These are phyloP conservation scores for Brachylomia viminalis DNA, from an alignment of 2,888 invertebrate species.

Conservation along the genomic window DNA sequence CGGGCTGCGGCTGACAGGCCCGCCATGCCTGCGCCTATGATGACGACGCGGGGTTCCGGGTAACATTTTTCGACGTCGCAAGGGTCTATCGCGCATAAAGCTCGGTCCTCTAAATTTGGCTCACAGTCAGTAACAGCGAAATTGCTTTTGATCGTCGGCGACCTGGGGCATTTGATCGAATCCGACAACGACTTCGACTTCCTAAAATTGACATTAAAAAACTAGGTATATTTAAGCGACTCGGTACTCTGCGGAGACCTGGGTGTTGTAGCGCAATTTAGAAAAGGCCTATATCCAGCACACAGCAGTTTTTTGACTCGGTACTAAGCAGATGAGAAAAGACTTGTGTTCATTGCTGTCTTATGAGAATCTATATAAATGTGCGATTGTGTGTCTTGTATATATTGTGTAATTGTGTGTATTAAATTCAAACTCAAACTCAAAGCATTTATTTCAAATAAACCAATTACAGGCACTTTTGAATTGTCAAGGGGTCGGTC, in stretches of 20 bases:
- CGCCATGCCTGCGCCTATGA: constrained; percentile 95
- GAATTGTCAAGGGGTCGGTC: too few species aligned
- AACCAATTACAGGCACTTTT: too few species aligned
- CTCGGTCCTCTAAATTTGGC: constrained; percentile 80
- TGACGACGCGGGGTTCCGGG: constrained; percentile 92
- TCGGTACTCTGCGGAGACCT: not conserved
- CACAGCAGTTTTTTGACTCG: not conserved
- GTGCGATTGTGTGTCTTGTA: not conserved
- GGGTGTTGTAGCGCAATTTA: not conserved
- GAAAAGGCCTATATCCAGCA: not conserved
- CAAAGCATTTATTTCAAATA: too few species aligned
- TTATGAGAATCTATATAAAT: not conserved
- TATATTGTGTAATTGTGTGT: not conserved
- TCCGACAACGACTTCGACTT: constrained; percentile 48
- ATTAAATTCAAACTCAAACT: too few species aligned
- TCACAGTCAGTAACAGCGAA: constrained; percentile 75
- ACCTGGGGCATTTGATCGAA: constrained; percentile 61
- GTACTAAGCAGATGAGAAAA: not conserved
- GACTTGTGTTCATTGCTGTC: not conserved
- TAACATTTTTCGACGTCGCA: constrained; percentile 79
- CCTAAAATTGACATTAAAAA: constrained; percentile 65
- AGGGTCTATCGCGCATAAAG: constrained; percentile 79
- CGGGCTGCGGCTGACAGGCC: constrained; percentile 95
- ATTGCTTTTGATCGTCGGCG: constrained; percentile 61
- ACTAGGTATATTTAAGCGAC: not conserved